phyloP scores from a whole-genome alignment of 2,797 vertebrate genomes.

The Microhierax caerulescens region DNA sequence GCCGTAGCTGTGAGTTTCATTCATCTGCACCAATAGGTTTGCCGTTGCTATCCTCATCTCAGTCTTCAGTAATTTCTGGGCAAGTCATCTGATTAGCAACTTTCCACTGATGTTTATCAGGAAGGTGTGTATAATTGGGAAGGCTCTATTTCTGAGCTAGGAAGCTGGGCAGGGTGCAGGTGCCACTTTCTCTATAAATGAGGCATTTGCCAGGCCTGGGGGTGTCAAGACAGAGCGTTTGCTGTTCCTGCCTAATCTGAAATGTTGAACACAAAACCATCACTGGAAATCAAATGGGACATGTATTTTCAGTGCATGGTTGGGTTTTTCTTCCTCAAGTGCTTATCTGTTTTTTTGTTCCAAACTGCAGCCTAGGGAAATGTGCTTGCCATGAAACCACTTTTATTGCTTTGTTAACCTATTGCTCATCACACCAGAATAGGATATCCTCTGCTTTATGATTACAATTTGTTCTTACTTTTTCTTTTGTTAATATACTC shows the following conservation, averaged over 20 bases:
- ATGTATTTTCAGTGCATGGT: background rate
- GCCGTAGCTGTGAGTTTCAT: background rate
- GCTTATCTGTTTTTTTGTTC: background rate
- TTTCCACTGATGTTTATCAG: background rate
- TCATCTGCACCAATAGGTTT: background rate
- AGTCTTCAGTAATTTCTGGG: background rate
- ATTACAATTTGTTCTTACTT: background rate
- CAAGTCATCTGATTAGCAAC: background rate
- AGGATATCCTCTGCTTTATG: background rate
- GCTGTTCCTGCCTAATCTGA: background rate
- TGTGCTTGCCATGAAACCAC: background rate
- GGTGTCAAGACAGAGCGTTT: background rate
- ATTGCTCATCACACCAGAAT: background rate
- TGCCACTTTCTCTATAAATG: background rate
- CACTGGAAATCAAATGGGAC: background rate
- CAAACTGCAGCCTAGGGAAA: background rate
- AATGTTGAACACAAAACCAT: background rate
- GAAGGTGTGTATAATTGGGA: background rate
- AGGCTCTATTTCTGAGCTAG: background rate
- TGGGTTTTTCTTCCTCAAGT: background rate
- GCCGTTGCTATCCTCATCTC: background rate
- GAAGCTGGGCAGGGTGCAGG: rapidly evolving
- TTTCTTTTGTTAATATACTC: background rate
- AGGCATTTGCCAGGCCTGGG: background rate
- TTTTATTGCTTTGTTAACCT: background rate